These are phyloP conservation scores for Heterotilapia buettikoferi DNA, from an alignment of 2,113 vertebrate genomes.

Conservation along the genomic window DNA sequence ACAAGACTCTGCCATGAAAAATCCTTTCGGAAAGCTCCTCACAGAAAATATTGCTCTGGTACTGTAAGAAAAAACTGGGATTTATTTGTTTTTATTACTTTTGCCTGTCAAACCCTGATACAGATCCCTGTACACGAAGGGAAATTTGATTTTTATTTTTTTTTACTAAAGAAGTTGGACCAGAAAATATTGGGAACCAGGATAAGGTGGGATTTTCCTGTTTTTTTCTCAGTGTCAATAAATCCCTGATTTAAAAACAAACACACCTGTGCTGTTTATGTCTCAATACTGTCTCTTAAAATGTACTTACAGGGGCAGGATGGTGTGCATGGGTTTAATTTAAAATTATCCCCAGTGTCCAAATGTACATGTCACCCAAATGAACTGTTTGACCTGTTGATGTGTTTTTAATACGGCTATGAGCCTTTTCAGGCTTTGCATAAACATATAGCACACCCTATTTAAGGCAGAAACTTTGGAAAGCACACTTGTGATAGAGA, in stretches of 20 bases:
- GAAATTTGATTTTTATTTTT: not conserved
- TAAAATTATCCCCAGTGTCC: not conserved
- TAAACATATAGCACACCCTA: not conserved
- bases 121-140: not conserved
- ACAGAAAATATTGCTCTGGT: not conserved
- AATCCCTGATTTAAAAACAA: not conserved
- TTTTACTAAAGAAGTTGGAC: not conserved
- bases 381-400: not conserved
- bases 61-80: conserved; percentile 1
- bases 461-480: not conserved
- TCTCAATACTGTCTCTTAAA: not conserved
- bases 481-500: not conserved
- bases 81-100: not conserved
- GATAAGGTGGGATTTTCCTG: not conserved
- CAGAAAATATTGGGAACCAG: not conserved
- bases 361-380: not conserved
- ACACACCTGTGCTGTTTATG: not conserved
- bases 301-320: not conserved
- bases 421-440: not conserved
- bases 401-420: not conserved
- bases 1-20: conserved; percentile 39
- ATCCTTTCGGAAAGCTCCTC: conserved; percentile 15
- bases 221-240: not conserved
- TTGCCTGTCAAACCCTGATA: not conserved
- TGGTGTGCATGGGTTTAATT: not conserved